Percentiles rank a stretch among this genome's conserved stretches.
These are phyloP conservation scores for Pangasius mekongensis DNA, from an alignment of 2,797 vertebrate species.

Conservation along the genomic window DNA sequence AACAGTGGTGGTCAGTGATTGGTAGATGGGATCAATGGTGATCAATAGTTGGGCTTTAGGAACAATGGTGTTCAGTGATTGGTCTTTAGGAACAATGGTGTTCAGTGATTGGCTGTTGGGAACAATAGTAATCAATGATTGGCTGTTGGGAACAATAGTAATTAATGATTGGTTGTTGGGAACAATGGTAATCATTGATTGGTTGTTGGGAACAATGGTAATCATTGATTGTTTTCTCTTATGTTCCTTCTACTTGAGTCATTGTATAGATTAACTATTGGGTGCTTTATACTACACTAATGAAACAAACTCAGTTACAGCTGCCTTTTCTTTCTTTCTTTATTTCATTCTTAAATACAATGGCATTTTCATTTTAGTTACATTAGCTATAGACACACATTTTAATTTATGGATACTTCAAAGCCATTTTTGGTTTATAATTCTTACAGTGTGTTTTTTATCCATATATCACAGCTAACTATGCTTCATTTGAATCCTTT, in stretches of 20 bases:
- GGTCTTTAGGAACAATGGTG: no score
- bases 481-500: background rate
- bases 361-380: background rate
- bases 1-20: background rate
- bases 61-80: no score
- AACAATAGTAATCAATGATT: background rate
- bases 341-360: background rate
- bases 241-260: background rate
- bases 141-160: background rate
- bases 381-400: background rate
- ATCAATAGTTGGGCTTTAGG: no score
- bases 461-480: background rate
- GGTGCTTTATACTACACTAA: background rate
- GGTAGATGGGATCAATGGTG: background rate
- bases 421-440: background rate
- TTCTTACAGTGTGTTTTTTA: background rate
- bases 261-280: background rate
- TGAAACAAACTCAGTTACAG: background rate
- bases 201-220: background rate
- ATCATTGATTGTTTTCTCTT: background rate
- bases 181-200: background rate
- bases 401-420: background rate
- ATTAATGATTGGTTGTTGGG: background rate
- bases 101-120: no score
- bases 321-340: background rate